Evolutionary conservation across 2,113 vertebrate species (phyloP).

Genomic region (Embiotoca jacksoni): DNA sequence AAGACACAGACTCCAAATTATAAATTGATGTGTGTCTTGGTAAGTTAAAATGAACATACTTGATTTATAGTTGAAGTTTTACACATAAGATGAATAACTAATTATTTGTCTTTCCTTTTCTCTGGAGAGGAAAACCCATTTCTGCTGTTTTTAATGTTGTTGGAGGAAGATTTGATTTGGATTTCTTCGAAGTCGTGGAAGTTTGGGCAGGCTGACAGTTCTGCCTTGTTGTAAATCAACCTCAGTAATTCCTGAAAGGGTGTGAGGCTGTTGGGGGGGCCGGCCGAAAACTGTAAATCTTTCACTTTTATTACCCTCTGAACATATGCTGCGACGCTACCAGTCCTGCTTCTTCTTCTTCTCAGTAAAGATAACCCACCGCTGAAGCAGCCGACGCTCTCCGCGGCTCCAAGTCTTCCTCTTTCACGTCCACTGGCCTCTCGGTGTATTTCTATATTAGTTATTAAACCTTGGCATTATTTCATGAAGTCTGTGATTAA

Average conservation of each 20-base stretch:
- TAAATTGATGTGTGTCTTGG: not conserved
- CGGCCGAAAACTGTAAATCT: slow-evolving; percentile 99
- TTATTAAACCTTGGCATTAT: slow-evolving; percentile 19
- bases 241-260: slow-evolving; percentile 99
- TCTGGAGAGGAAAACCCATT: not conserved
- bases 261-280: slow-evolving; percentile 95
- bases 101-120: slow-evolving; percentile 24
- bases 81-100: not conserved
- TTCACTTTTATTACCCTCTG: slow-evolving; percentile 99
- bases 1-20: not conserved
- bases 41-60: not conserved
- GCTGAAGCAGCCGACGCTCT: slow-evolving; percentile 85
- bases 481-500: slow-evolving; percentile 12
- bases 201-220: slow-evolving; percentile 94
- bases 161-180: slow-evolving; percentile 56
- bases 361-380: slow-evolving; percentile 84
- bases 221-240: slow-evolving; percentile 97
- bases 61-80: slow-evolving; percentile 12
- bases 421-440: slow-evolving; percentile 20
- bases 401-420: slow-evolving; percentile 59
- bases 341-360: slow-evolving; percentile 83
- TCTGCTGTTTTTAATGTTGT: slow-evolving; percentile 48
- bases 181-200: slow-evolving; percentile 69
- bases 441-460: slow-evolving; percentile 4
- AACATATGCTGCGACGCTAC: slow-evolving; percentile 97